Conservation (phyloP, 2,113 vertebrate genomes). For the Panthera leo region DNA sequence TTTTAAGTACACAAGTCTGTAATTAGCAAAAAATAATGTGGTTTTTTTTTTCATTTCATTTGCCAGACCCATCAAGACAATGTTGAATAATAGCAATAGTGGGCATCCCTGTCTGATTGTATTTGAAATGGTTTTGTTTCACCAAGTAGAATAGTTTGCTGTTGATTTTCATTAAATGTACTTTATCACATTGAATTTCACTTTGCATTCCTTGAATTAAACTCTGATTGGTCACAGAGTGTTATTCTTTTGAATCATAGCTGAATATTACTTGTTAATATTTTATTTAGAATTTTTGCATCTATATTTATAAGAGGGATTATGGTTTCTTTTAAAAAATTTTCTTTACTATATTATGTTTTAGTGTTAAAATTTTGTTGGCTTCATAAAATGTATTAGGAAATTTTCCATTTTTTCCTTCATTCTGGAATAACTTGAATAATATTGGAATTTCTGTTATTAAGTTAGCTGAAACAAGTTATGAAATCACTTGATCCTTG, state of each 20-base stretch:
- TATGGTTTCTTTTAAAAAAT: background rate
- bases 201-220: constrained; percentile 2
- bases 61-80: background rate
- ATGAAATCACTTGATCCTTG: background rate
- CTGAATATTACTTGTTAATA: background rate
- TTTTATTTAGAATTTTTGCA: background rate
- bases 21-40: background rate
- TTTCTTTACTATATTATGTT: background rate
- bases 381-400: background rate
- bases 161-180: background rate
- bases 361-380: background rate
- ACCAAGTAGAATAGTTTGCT: background rate
- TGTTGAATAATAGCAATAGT: background rate
- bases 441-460: background rate
- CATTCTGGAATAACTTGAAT: constrained; percentile 5
- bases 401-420: background rate
- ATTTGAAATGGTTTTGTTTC: constrained; percentile 12
- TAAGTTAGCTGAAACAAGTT: background rate
- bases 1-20: background rate
- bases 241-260: constrained; percentile 22
- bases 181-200: background rate
- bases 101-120: background rate
- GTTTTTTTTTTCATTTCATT: background rate
- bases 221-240: background rate
- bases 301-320: background rate